Base-by-base conservation (phyloP, 2,797 vertebrate species). In the Argentina silus region DNA sequence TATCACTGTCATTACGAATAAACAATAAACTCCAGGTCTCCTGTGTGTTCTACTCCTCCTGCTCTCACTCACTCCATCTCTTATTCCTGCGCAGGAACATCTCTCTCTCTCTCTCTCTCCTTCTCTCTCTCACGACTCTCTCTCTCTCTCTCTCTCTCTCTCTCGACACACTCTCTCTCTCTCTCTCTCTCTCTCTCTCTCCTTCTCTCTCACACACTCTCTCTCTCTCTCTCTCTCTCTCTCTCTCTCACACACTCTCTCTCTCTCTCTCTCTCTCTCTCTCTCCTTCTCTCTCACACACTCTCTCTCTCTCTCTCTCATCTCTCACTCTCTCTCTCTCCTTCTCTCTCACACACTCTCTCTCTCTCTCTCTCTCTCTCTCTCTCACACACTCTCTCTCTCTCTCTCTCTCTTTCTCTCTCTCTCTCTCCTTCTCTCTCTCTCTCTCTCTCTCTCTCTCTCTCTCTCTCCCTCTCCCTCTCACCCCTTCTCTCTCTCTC, bases 1-100 rank as follows among this genome's bases (percentile, higher is more conserved):
- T 67, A 51, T 61, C 45, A 42, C 74, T 60, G 48, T 73, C 70
- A 80, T 76, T 78, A 78, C n/a, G n/a, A 64, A 73, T 71, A 67
- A 70, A 70, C 57, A n/a, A 45, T 36, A 12, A 1, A 43, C 43
- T 64, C 77, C 68, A 53, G 73, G 78, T 73, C 65, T 67, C 11
- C 50, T 0, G 7, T 69, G 11, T 23, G 63, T 21, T 48, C 63
- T 50, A 6, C 11, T 43, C 17, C 43, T 50, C 44, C 19, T 8
- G 23, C 17, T 15, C 12, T 6, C 12, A 60, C 57, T 60, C 57
- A 27, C 11, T 36, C n/a, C 15, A 44, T 63, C 42, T 17, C 42
- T 43, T 14, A 8, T 62, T 42, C 14, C 36, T 3, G 36, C 27
- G 15, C 60, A 42, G 27, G 6, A 23, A 10, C 60, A n/a, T 42